Evolutionary conservation across 2,797 vertebrate genomes (phyloP).

Genomic region (Sebastes melanostomus): DNA sequence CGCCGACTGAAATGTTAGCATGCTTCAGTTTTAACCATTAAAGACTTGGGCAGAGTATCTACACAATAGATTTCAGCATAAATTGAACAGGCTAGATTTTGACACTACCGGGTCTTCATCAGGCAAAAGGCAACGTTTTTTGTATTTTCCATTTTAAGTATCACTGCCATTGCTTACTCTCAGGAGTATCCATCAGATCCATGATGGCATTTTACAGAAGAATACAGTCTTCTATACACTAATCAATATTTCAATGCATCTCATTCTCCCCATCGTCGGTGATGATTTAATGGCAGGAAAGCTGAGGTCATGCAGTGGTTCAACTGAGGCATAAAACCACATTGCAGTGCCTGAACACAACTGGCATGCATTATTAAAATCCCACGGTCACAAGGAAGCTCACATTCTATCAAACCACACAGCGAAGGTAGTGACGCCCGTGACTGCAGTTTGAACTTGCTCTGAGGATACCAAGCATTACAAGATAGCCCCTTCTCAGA

Average conservation of each 20-base stretch:
- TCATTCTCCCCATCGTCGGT: constrained; percentile 48
- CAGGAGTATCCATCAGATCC: not conserved
- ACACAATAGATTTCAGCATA: not conserved
- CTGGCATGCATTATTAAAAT: constrained; percentile 75
- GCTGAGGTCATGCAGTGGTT: constrained; percentile 60
- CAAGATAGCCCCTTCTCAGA: constrained; percentile 39
- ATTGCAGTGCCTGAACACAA: constrained; percentile 47
- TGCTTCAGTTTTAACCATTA: not conserved
- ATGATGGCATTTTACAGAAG: constrained; percentile 17
- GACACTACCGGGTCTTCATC: not conserved
- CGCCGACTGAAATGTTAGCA: not conserved
- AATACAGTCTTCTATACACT: constrained; percentile 25
- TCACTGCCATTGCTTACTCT: not conserved
- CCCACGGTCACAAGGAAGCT: constrained; percentile 52
- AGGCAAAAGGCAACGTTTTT: not conserved
- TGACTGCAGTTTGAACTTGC: constrained; percentile 72
- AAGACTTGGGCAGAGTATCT: not conserved
- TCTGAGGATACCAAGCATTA: constrained; percentile 53
- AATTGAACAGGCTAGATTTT: not conserved
- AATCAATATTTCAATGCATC: constrained; percentile 71
- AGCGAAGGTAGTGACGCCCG: constrained; percentile 40
- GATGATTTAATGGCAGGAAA: constrained; percentile 61
- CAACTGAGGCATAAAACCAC: constrained; percentile 50
- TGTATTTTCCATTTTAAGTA: not conserved
- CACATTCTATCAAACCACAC: constrained; percentile 51